Evolutionary conservation across 2,113 vertebrate genomes (phyloP).

Genomic region (Antennarius striatus): DNA sequence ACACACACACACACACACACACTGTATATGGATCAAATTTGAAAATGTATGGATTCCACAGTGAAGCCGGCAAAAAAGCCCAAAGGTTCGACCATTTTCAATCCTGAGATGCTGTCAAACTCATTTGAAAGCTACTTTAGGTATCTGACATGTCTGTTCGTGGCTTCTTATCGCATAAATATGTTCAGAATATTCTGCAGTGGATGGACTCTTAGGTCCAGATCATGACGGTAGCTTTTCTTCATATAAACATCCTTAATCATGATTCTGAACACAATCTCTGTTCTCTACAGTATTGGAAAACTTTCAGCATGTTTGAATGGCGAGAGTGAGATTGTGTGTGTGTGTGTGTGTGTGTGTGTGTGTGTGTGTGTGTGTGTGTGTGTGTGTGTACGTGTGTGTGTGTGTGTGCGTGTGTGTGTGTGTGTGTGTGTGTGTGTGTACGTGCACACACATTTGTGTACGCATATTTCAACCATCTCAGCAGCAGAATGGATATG

Average conservation of each 20-base stretch:
- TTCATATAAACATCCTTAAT: slow-evolving; percentile 41
- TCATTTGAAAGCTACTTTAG: not conserved
- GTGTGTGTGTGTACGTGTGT: too few species aligned
- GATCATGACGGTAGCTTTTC: not conserved
- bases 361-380: too few species aligned
- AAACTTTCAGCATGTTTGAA: slow-evolving; percentile 30
- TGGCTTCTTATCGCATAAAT: not conserved
- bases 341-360: slow-evolving; percentile 16
- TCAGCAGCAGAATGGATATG: slow-evolving; percentile 50
- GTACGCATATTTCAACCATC: slow-evolving; percentile 31
- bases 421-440: too few species aligned
- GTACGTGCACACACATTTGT: too few species aligned
- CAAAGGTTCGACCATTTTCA: not conserved
- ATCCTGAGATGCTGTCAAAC: slow-evolving; percentile 31
- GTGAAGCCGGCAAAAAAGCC: slow-evolving; percentile 34
- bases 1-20: too few species aligned
- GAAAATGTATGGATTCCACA: slow-evolving; percentile 45
- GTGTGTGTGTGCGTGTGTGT: too few species aligned
- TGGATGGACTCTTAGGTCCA: not conserved
- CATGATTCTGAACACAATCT: slow-evolving; percentile 12
- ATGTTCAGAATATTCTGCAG: not conserved
- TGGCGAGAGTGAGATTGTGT: slow-evolving; percentile 24
- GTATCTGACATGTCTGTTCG: not conserved
- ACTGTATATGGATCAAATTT: slow-evolving; percentile 31
- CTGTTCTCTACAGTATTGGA: slow-evolving; percentile 16